A percentile compares a stretch with the other conserved stretches of the same genome.
Evolutionary conservation across 2,113 vertebrate genomes (phyloP).

Genomic region (Chaetorhynchus papuensis): DNA sequence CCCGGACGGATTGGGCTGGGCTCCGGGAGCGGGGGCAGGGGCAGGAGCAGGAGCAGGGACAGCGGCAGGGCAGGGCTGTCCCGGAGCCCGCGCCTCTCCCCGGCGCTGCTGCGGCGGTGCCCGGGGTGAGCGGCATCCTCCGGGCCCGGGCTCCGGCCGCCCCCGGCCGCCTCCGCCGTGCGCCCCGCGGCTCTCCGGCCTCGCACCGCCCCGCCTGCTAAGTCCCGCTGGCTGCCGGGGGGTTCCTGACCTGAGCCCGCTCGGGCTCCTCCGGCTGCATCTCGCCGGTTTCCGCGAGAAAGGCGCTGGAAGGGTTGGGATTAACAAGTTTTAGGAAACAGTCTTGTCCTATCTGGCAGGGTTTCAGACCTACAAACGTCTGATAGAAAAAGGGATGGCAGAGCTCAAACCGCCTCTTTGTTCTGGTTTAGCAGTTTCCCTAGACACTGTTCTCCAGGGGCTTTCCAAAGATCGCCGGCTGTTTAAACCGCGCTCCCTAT

Average conservation of each 20-base stretch:
- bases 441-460: not conserved
- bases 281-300: not conserved
- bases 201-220: not conserved
- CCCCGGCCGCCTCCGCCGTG: no score
- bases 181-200: no score
- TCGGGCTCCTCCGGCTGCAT: not conserved
- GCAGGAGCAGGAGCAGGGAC: not conserved
- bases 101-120: not conserved
- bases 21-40: no score
- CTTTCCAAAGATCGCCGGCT: not conserved
- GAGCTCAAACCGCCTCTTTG: not conserved
- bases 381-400: not conserved
- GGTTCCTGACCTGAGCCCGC: not conserved
- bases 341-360: not conserved
- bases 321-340: not conserved
- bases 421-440: not conserved
- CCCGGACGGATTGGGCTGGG: not conserved
- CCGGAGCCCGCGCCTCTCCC: rapidly evolving
- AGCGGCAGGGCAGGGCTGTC: not conserved
- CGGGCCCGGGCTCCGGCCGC: rapidly evolving
- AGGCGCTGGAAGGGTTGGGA: not conserved
- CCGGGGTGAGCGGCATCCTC: no score
- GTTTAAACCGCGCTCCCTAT: rapidly evolving
- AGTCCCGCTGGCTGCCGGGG: not conserved
- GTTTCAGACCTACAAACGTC: not conserved